Conservation (phyloP, 2,888 invertebrate genomes). For the Nemotelus nigrinus region DNA sequence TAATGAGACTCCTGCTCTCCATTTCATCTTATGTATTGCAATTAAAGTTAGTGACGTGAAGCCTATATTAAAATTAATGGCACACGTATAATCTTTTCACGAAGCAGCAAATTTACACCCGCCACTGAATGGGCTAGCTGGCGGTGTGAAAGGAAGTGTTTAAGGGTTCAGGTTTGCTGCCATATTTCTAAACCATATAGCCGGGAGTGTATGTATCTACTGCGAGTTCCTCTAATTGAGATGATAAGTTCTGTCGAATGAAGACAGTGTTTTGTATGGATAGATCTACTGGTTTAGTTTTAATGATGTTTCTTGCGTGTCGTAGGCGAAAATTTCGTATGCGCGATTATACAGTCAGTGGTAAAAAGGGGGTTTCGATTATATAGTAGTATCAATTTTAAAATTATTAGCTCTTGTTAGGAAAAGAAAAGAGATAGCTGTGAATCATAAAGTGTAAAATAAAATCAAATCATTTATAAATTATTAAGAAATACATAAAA, state of each 20-base stretch:
- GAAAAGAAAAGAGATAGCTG: too few species aligned
- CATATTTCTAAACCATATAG: neutral
- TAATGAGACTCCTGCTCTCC: neutral
- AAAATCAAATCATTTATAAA: too few species aligned
- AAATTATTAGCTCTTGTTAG: too few species aligned
- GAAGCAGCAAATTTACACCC: conserved; percentile 4
- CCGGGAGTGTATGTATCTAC: neutral
- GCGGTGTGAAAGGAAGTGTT: neutral
- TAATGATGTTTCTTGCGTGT: neutral
- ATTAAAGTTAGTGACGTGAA: neutral
- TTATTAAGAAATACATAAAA: too few species aligned
- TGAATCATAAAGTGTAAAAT: too few species aligned
- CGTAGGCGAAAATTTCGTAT: too few species aligned
- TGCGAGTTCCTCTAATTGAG: conserved; percentile 17
- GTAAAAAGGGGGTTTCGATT: too few species aligned
- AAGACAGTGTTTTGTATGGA: neutral
- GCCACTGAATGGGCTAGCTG: neutral
- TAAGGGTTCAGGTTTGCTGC: neutral
- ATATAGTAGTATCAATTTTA: too few species aligned
- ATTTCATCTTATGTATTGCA: conserved; percentile 9
- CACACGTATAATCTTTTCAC: conserved; percentile 40
- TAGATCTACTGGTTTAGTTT: neutral
- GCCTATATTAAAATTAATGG: conserved; percentile 34
- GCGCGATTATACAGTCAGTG: too few species aligned
- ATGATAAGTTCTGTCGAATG: neutral